A percentile compares a stretch with the other conserved stretches of the same genome.
These are phyloP conservation scores for Dinomys branickii DNA, from an alignment of 2,113 vertebrate genomes.

Conservation along the genomic window DNA sequence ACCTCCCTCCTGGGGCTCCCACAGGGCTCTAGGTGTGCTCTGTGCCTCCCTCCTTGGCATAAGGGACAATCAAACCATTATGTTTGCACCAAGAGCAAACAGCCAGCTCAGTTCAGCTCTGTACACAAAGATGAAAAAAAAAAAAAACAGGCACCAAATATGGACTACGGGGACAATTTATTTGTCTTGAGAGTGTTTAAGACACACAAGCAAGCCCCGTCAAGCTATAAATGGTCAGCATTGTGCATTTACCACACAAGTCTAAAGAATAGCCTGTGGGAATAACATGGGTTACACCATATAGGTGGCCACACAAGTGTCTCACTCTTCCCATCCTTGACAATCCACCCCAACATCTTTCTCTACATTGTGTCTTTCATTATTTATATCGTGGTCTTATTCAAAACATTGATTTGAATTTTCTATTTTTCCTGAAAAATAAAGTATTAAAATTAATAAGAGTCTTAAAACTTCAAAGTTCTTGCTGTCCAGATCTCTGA, in stretches of 20 bases:
- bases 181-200: slow-evolving; percentile 79
- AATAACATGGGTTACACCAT: background rate
- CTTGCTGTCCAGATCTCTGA: background rate
- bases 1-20: slow-evolving; percentile 72
- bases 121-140: slow-evolving; percentile 8
- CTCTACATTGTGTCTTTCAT: background rate
- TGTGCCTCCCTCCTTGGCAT: background rate
- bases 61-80: slow-evolving; percentile 75
- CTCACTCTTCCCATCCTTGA: background rate
- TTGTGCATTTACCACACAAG: slow-evolving; percentile 61
- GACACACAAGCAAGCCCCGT: slow-evolving; percentile 52
- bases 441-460: slow-evolving; percentile 39
- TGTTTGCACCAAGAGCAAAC: slow-evolving; percentile 59
- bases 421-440: background rate
- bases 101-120: slow-evolving; percentile 54
- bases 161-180: slow-evolving; percentile 76
- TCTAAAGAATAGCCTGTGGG: slow-evolving; percentile 1
- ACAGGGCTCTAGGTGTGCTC: slow-evolving; percentile 54
- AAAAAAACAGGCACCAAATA: slow-evolving; percentile 41
- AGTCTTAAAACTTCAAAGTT: slow-evolving; percentile 45
- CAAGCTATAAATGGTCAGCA: slow-evolving; percentile 73
- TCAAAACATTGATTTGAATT: background rate
- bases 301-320: slow-evolving; percentile 59
- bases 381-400: background rate
- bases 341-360: background rate